Evolutionary conservation across 2,797 vertebrate species (phyloP), one percentile per base, ranked within the genome.

Genomic region (Gephyroberyx darwinii): DNA sequence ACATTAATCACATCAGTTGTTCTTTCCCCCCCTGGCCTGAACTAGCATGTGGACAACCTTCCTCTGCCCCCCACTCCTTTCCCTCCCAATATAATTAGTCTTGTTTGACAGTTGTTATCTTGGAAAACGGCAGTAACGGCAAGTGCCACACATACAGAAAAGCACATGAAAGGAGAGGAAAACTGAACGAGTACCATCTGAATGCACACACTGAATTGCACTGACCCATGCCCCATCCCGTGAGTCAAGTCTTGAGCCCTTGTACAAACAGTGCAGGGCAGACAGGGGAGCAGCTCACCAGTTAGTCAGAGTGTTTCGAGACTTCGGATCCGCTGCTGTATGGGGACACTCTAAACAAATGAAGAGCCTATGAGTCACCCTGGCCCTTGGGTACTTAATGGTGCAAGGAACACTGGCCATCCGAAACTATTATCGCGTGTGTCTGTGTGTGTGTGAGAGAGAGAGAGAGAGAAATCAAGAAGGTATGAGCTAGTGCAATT

Each of bases 81-180:
- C 74, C 45, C 68, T 77, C 80, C 81, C 71, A 71, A 22, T 61
- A 84, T 82, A 91, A 93, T 92, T 91, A 85, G 81, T 88, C 83
- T 88, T 87, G 69, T 86, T 87, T 90, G 90, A 92, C 83, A 86
- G 83, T 88, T 91, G 88, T 91, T 91, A 91, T 93, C 90, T 91
- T 81, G 89, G 88, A 91, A 92, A 91, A 84, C 37, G 69, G 65
- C 69, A 75, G 88, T 86, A 88, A 91, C 39, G 52, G 80, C 82
- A 65, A 90, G 79, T 78, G 83, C 73, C 84, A 84, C 80, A 81
- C 81, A 71, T 71, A 75, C 65, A 66, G 71, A 65, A 50, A 69
- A 62, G 41, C 35, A 66, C 61, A 86, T 83, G 78, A 89, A 83
- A 82, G 66, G 51, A 75, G 76, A 68, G 75, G 85, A 88, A 80